Conservation (phyloP, 2,888 invertebrate species). For the Agriopis leucophaearia region DNA sequence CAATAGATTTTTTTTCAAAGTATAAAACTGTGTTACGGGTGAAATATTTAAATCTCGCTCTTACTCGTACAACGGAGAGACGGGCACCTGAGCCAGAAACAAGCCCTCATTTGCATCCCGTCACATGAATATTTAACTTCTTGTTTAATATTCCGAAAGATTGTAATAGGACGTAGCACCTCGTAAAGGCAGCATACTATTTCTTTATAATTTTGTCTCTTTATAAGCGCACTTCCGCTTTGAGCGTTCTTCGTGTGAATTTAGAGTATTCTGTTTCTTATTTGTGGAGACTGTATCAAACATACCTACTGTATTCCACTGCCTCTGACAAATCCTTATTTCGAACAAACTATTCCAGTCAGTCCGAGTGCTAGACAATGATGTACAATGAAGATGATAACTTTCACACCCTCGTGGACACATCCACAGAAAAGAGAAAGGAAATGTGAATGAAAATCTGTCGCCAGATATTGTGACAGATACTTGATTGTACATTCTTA, state of each 20-base stretch:
- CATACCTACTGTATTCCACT: not conserved
- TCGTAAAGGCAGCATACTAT: constrained; percentile 27
- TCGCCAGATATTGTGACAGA: too few species aligned
- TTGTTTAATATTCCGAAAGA: constrained; percentile 49
- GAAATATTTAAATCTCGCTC: constrained; percentile 49
- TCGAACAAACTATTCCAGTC: too few species aligned
- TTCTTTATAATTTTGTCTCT: constrained; percentile 28
- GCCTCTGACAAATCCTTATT: not conserved
- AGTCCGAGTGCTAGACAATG: too few species aligned
- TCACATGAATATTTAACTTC: constrained; percentile 60
- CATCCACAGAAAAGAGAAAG: too few species aligned
- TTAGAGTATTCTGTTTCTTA: not conserved
- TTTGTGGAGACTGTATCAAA: not conserved
- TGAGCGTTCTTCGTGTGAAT: constrained; percentile 14
- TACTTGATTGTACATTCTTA: too few species aligned
- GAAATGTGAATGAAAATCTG: too few species aligned
- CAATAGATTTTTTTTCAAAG: not conserved
- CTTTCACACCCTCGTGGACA: too few species aligned
- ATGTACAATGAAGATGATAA: too few species aligned
- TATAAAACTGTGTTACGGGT: constrained; percentile 41
- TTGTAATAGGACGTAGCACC: constrained; percentile 36
- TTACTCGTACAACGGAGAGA: constrained; percentile 24
- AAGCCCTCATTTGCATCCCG: constrained; percentile 56
- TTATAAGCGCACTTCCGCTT: constrained; percentile 22
- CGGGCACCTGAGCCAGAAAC: constrained; percentile 50